These are phyloP conservation scores for Hirtodrosophila cameraria DNA, from an alignment of 2,888 invertebrate species.

Conservation along the genomic window DNA sequence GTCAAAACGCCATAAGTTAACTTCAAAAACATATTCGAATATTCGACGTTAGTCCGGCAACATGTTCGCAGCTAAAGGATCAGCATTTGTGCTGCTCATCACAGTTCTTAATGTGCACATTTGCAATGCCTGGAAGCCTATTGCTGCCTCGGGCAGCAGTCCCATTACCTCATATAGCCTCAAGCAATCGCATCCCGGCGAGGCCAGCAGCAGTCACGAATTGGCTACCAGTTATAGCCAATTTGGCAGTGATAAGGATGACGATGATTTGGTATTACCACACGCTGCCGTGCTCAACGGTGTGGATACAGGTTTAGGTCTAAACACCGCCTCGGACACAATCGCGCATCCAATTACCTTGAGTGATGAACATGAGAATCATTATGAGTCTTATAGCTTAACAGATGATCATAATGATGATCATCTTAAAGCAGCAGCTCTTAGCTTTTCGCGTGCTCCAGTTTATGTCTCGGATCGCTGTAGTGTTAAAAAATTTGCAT, in stretches of 20 bases:
- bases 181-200: slow-evolving; percentile 82
- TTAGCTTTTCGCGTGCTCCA: slow-evolving; percentile 49
- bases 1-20: slow-evolving; percentile 52
- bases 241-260: slow-evolving; percentile 38
- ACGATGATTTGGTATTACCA: slow-evolving; percentile 43
- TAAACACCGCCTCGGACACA: neutral
- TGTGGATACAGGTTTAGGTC: slow-evolving; percentile 13
- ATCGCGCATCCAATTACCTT: slow-evolving; percentile 41
- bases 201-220: slow-evolving; percentile 68
- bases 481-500: slow-evolving; percentile 88
- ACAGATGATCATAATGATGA: slow-evolving; percentile 41
- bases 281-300: slow-evolving; percentile 43
- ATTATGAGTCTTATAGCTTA: slow-evolving; percentile 69
- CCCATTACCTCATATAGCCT: slow-evolving; percentile 73
- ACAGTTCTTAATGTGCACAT: neutral
- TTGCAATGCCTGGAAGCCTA: slow-evolving; percentile 62
- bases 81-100: slow-evolving; percentile 21
- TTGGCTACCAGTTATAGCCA: slow-evolving; percentile 60
- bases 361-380: slow-evolving; percentile 54
- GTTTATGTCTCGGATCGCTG: slow-evolving; percentile 85
- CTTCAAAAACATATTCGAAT: neutral
- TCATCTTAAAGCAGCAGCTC: slow-evolving; percentile 30
- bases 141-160: slow-evolving; percentile 41
- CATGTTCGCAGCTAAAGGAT: slow-evolving; percentile 15
- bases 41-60: slow-evolving; percentile 18